These are phyloP conservation scores for Leptobrachium leishanense DNA, from an alignment of 2,113 vertebrate species.

Conservation along the genomic window DNA sequence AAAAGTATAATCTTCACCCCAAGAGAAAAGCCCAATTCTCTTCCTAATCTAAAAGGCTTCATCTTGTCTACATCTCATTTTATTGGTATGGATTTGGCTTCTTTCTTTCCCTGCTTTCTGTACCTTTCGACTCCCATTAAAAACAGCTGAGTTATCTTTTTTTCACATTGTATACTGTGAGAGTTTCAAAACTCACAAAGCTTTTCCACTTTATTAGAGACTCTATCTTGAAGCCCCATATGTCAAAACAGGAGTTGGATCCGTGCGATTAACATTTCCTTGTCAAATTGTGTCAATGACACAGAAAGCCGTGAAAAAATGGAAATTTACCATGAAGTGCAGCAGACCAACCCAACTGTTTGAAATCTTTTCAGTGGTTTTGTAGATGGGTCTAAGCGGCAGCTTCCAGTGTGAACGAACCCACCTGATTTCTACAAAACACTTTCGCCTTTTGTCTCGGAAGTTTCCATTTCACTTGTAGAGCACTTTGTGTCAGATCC, in stretches of 20 bases:
- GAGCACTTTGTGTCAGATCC: constrained; percentile 9
- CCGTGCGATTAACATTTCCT: not conserved
- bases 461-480: constrained; percentile 20
- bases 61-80: not conserved
- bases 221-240: not conserved
- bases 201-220: too few species aligned
- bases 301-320: not conserved
- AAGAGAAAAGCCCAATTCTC: too few species aligned
- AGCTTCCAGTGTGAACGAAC: not conserved
- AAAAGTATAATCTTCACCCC: too few species aligned
- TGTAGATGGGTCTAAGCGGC: constrained; percentile 16
- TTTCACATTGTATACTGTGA: not conserved
- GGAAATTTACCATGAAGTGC: constrained; percentile 13
- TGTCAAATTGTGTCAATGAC: not conserved
- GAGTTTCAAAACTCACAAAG: not conserved
- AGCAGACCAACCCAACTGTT: constrained; percentile 12
- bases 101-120: not conserved
- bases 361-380: constrained; percentile 22
- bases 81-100: not conserved
- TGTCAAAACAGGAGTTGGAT: not conserved
- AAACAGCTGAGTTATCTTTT: not conserved
- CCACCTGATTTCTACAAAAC: constrained; percentile 13
- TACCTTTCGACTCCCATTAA: not conserved
- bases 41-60: constrained; percentile 29
- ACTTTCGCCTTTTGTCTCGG: constrained; percentile 17